These are phyloP conservation scores for Pelosia muscerda DNA, from an alignment of 2,888 invertebrate genomes.

Conservation along the genomic window DNA sequence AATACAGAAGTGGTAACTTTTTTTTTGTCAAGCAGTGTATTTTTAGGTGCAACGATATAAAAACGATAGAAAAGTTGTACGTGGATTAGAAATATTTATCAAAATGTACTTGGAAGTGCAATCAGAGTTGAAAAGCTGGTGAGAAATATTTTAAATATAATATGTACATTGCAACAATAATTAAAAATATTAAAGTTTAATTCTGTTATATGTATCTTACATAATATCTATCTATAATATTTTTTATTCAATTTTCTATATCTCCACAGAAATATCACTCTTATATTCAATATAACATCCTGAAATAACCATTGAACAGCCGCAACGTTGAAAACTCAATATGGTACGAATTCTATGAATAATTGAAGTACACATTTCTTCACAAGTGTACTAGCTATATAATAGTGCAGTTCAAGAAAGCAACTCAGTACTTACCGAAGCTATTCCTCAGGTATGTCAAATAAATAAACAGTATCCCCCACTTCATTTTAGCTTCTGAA, in stretches of 20 bases:
- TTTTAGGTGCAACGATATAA: not conserved
- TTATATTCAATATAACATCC: not conserved
- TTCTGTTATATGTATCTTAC: no score
- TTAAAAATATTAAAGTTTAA: no score
- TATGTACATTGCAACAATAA: no score
- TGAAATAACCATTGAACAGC: not conserved
- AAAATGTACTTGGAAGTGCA: no score
- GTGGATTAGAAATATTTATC: no score
- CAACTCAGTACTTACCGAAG: conserved; percentile 65
- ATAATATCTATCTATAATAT: no score
- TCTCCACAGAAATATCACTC: not conserved
- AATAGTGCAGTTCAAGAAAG: not conserved
- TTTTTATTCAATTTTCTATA: no score
- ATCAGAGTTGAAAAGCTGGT: no score
- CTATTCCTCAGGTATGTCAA: conserved; percentile 60
- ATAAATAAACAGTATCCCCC: conserved; percentile 61
- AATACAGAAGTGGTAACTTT: not conserved
- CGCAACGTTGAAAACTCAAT: not conserved
- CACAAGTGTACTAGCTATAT: not conserved
- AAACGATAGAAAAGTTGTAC: no score
- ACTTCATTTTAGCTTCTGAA: conserved; percentile 63
- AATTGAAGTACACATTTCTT: not conserved
- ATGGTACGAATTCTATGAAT: not conserved
- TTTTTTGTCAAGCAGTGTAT: no score
- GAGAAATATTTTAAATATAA: no score